These are phyloP conservation scores for Thalpophila matura DNA, from an alignment of 2,888 invertebrate species.

Conservation along the genomic window DNA sequence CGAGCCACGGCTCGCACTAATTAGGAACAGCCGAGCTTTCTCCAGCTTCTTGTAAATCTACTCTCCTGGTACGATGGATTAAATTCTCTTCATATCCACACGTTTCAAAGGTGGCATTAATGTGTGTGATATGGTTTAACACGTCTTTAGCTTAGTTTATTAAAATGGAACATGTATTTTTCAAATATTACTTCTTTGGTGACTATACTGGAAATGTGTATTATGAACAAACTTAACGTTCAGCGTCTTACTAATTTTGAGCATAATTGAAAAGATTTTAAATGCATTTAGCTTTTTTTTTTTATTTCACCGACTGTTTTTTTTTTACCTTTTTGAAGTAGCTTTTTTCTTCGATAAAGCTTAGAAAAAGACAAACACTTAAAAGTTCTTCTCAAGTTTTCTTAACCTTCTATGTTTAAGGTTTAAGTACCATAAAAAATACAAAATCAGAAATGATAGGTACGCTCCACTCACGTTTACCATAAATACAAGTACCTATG, in stretches of 20 bases:
- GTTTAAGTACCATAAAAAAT: no score
- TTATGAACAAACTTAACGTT: no score
- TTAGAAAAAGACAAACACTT: neutral
- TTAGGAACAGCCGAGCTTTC: constrained; percentile 68
- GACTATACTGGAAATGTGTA: neutral
- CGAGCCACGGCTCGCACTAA: constrained; percentile 70
- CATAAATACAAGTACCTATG: no score
- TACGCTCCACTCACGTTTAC: no score
- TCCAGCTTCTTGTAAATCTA: constrained; percentile 66
- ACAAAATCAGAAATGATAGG: no score
- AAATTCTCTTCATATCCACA: constrained; percentile 42
- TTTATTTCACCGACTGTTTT: no score
- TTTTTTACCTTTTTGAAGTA: no score
- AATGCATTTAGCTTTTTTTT: no score
- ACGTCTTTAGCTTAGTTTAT: constrained; percentile 1
- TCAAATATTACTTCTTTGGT: neutral
- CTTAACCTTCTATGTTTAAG: no score
- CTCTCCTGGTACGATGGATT: constrained; percentile 59
- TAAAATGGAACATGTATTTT: constrained; percentile 1
- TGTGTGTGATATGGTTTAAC: constrained; percentile 10
- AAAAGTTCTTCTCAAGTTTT: neutral
- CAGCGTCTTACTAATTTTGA: no score
- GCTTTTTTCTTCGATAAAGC: no score
- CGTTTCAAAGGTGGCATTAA: constrained; percentile 35
- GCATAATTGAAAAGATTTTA: no score